Evolutionary conservation across 2,888 invertebrate species (phyloP).

Genomic region (Ophion obscuratus): DNA sequence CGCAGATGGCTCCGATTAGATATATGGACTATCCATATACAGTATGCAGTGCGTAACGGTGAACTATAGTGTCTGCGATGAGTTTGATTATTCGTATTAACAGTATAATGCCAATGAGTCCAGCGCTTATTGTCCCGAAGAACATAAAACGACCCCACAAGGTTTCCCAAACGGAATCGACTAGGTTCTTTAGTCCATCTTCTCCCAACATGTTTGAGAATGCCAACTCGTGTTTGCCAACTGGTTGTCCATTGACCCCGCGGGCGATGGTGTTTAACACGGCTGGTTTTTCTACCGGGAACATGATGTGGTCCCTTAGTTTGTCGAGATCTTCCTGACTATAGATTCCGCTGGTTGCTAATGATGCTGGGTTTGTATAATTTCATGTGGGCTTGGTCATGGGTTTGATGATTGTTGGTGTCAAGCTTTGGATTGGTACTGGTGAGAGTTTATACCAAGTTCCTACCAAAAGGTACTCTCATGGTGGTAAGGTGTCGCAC

Average conservation of each 20-base stretch:
- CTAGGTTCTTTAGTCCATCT: background rate
- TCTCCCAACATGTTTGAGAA: background rate
- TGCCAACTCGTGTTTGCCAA: background rate
- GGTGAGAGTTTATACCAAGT: constrained; percentile 66
- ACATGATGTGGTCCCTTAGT: no score
- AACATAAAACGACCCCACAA: no score
- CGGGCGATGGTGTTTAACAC: no score
- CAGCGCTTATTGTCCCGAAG: no score
- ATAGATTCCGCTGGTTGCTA: constrained; percentile 23
- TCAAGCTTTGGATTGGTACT: background rate
- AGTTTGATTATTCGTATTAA: no score
- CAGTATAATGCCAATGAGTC: no score
- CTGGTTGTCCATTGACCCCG: no score
- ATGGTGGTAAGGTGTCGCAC: constrained; percentile 65
- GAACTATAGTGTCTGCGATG: no score
- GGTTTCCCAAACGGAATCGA: background rate
- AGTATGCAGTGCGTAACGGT: no score
- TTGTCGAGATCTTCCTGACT: no score
- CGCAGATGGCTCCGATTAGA: background rate
- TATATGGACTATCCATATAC: no score
- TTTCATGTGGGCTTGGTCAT: constrained; percentile 48
- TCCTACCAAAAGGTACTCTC: constrained; percentile 64
- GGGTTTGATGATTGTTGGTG: constrained; percentile 3
- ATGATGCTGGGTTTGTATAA: constrained; percentile 32
- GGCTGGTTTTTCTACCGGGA: no score